These are phyloP conservation scores for Poecile atricapillus DNA, from an alignment of 2,113 vertebrate species.

Conservation along the genomic window DNA sequence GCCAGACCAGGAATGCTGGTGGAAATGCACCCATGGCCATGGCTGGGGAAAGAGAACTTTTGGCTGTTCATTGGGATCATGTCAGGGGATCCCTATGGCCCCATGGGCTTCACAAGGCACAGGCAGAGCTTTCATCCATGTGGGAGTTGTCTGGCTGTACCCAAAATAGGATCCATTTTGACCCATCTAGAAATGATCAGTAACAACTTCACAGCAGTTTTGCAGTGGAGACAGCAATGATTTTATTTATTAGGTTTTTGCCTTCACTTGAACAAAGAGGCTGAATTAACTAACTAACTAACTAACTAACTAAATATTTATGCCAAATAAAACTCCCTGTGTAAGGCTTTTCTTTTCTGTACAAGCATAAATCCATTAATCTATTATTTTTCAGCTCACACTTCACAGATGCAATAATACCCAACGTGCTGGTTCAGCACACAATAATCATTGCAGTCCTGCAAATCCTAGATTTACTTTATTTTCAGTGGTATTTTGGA, in stretches of 20 bases:
- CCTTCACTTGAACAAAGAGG: not conserved
- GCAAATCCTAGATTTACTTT: not conserved
- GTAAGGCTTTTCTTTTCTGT: not conserved
- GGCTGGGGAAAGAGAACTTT: not conserved
- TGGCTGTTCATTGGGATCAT: not conserved
- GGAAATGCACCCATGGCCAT: not conserved
- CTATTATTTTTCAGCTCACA: not conserved
- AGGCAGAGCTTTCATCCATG: not conserved
- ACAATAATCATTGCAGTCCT: not conserved
- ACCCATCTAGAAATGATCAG: not conserved
- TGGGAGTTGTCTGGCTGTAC: not conserved
- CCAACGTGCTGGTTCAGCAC: not conserved
- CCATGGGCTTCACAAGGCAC: not conserved
- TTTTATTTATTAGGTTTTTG: not conserved
- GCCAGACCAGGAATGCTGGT: not conserved
- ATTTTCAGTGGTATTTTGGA: not conserved
- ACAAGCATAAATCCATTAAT: not conserved
- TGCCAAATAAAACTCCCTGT: not conserved
- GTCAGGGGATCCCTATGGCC: not conserved
- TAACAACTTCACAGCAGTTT: not conserved
- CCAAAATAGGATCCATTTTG: not conserved
- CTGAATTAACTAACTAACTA: not conserved
- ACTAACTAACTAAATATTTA: not conserved
- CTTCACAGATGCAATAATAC: not conserved
- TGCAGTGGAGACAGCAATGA: not conserved